phyloP scores from a whole-genome alignment of 2,113 vertebrate genomes.

The Scortum barcoo region DNA sequence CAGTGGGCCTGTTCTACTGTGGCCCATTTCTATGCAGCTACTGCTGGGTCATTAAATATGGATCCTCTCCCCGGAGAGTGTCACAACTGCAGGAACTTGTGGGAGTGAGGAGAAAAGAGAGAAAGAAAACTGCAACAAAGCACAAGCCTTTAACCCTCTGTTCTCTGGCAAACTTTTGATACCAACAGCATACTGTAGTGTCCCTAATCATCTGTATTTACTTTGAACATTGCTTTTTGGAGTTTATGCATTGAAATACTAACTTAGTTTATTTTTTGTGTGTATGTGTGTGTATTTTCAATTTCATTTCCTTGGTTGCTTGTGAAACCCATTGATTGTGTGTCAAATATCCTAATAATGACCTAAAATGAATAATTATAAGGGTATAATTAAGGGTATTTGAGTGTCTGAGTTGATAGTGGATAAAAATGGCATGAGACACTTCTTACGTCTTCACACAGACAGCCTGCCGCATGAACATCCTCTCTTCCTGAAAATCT shows the following conservation, averaged over 20 bases:
- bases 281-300: too few species aligned
- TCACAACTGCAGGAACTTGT: constrained; percentile 49
- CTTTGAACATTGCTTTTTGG: neutral
- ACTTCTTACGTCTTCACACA: neutral
- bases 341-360: neutral
- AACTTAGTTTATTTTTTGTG: too few species aligned
- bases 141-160: constrained; percentile 30
- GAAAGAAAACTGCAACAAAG: constrained; percentile 24
- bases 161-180: constrained; percentile 4
- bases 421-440: neutral
- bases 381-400: neutral
- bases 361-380: neutral
- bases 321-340: neutral
- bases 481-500: neutral
- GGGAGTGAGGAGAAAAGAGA: constrained; percentile 25
- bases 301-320: neutral
- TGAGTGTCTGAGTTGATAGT: neutral
- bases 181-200: neutral
- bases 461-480: neutral
- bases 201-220: neutral
- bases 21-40: constrained; percentile 66
- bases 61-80: constrained; percentile 54
- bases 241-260: neutral
- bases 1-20: constrained; percentile 38
- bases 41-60: constrained; percentile 71